A percentile compares a stretch with the other conserved stretches of the same genome.
Conservation (phyloP, 2,797 vertebrate genomes). For the Gadopsis bispinosus region DNA sequence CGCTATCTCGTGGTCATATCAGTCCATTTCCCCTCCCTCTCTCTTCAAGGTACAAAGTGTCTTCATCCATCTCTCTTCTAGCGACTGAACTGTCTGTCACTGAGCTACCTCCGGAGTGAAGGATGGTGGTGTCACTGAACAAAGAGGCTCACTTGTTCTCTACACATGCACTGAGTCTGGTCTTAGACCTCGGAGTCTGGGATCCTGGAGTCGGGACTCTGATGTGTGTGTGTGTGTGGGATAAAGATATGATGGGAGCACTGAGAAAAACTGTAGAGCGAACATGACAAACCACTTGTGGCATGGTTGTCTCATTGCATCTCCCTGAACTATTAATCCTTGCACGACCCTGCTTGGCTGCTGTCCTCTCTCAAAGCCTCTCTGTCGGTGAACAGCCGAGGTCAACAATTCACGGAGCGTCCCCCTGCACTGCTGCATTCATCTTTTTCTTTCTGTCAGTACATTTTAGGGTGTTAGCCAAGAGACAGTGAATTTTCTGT, state of each 20-base stretch:
- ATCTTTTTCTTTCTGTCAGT: conserved; percentile 52
- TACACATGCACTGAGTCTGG: conserved; percentile 49
- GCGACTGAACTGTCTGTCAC: conserved; percentile 65
- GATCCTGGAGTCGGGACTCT: conserved; percentile 44
- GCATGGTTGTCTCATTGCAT: conserved; percentile 66
- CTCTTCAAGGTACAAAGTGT: conserved; percentile 76
- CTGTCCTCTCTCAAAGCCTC: conserved; percentile 49
- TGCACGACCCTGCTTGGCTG: conserved; percentile 41
- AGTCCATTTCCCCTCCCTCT: conserved; percentile 55
- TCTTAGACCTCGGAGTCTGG: conserved; percentile 46
- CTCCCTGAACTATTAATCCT: conserved; percentile 67
- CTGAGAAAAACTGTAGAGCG: conserved; percentile 63
- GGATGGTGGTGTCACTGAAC: conserved; percentile 66
- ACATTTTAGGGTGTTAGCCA: conserved; percentile 23
- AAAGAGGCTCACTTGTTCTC: conserved; percentile 75
- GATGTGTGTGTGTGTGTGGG: conserved; percentile 45
- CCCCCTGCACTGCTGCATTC: conserved; percentile 43
- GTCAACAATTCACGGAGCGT: conserved; percentile 67
- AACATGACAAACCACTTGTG: conserved; percentile 77
- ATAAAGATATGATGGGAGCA: conserved; percentile 49
- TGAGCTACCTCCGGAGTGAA: conserved; percentile 59
- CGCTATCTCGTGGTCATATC: conserved; percentile 63
- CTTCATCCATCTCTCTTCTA: conserved; percentile 74
- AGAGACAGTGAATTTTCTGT: conserved; percentile 50
- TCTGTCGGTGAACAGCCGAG: conserved; percentile 52